Evolutionary conservation across 2,113 vertebrate species (phyloP), one percentile per base, ranked within the genome.

Genomic region (Eulemur macaco): DNA sequence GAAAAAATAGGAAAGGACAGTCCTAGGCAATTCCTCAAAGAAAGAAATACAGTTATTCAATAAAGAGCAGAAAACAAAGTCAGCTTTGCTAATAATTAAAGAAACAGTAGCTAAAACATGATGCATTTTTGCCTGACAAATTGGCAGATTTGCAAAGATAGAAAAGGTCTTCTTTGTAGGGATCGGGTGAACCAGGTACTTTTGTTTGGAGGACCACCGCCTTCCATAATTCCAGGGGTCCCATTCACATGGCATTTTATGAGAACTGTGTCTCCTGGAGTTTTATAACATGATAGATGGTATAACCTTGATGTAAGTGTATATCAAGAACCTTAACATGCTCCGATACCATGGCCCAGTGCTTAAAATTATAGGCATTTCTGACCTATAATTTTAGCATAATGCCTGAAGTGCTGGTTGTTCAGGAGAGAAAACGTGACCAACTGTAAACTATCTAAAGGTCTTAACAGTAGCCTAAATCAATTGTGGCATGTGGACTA

Each of bases 1-100:
- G 45, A 91, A 95, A 89, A 89, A 81, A 82, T 83, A 74, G 56
- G 60, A 77, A 95, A 93, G 17, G 54, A 45, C 92, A 39, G 77
- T 94, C 68, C 81, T 90, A 96, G 45, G 20, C 6, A 93, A 1
- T 68, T 91, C 37, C 45, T 95, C 56, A 54, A 81, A 97, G 73
- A 88, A 74, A 76, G 69, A 50, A 80, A 68, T 87, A 80, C 8
- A 77, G 23, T 77, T 86, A 89, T 15, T 27, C 47, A 94, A 6
- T 56, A 50, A 86, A 82, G 42, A 69, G 42, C 56, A 76, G 86
- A 47, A 73, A 91, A 92, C 71, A 52, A 64, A 1, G 74, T 88
- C 6, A 56, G 4, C 50, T 27, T 74, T 94, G 31, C 34, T 89
- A 63, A 85, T 69, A 84, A 86, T 76, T 81, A 92, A 76, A 89